Base-by-base conservation (phyloP, 2,888 invertebrate species). In the Loripinus fragilis region DNA sequence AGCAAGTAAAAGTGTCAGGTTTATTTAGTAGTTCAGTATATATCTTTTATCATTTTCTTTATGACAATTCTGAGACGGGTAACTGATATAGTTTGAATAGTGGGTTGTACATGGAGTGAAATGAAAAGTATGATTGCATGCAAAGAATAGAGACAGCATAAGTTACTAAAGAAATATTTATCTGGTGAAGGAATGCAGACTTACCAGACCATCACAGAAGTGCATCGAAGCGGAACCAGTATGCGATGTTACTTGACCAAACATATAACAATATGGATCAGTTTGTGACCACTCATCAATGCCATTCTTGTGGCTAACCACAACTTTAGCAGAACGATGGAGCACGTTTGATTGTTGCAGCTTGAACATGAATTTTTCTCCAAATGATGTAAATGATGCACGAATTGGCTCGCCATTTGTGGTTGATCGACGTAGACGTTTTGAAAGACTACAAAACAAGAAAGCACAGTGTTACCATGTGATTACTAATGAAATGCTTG, bases 151-250 rank as follows among this genome's bases (percentile, higher is more conserved):
- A n/a, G n/a, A n/a, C n/a, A n/a, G n/a, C n/a, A n/a, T n/a, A n/a
- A n/a, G n/a, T n/a, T n/a, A n/a, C n/a, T n/a, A n/a, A n/a, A n/a
- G n/a, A n/a, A n/a, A n/a, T n/a, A n/a, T n/a, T n/a, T n/a, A n/a
- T n/a, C n/a, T n/a, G n/a, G n/a, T n/a, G n/a, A n/a, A n/a, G n/a
- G n/a, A n/a, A n/a, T n/a, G 25, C 25, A 33, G 3, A 60, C 60
- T 60, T 33, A 60, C 60, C 3, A 60, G 2, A 2, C 60, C 60
- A 60, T 60, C 60, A 60, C 60, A 60, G 60, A 28, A 60, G 60
- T 60, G 60, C 12, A 60, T 7, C 12, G 60, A 60, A 28, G 60
- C 60, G 33, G 60, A 60, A 28, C 60, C 60, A 33, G 8, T 5
- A 20, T 60, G 60, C 33, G 60, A 60, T 33, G 60, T 60, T 33